These are phyloP conservation scores for Sceloporus undulatus DNA, from an alignment of 2,113 vertebrate species.

Conservation along the genomic window DNA sequence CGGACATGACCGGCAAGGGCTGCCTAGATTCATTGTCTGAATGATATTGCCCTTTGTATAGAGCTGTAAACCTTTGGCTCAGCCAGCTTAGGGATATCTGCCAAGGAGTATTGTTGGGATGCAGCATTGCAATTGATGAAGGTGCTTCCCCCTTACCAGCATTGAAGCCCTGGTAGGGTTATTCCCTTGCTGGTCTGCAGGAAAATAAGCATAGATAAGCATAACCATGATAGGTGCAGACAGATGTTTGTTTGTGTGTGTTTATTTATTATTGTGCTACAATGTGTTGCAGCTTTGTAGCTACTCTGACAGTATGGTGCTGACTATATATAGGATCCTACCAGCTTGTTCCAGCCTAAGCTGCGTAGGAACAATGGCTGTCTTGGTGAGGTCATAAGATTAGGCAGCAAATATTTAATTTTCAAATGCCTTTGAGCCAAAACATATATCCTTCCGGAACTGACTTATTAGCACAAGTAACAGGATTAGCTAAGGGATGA, in stretches of 20 bases:
- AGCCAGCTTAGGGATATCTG: not conserved
- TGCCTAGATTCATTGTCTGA: not conserved
- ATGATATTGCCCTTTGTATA: not conserved
- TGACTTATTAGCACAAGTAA: conserved; percentile 18
- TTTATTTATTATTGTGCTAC: too few species aligned
- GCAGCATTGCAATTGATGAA: too few species aligned
- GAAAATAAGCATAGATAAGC: not conserved
- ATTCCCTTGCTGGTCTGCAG: not conserved
- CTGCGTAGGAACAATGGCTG: not conserved
- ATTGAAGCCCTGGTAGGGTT: not conserved
- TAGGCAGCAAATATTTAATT: conserved; percentile 34
- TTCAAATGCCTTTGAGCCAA: conserved; percentile 22
- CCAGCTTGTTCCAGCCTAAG: not conserved
- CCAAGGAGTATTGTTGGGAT: not conserved
- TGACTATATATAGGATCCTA: not conserved
- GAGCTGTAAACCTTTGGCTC: not conserved
- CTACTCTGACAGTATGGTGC: not conserved
- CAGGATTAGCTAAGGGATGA: conserved; percentile 32
- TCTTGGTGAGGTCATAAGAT: conserved; percentile 15
- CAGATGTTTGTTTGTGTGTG: not conserved
- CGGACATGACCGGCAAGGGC: too few species aligned
- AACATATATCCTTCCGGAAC: conserved; percentile 12
- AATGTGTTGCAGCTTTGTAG: not conserved
- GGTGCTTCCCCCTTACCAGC: not conserved
- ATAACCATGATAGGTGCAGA: not conserved